These are phyloP conservation scores for Aurelia aurita DNA, from an alignment of 30 jellyfish, hydroid and myxozoan genomes.

Conservation along the genomic window DNA sequence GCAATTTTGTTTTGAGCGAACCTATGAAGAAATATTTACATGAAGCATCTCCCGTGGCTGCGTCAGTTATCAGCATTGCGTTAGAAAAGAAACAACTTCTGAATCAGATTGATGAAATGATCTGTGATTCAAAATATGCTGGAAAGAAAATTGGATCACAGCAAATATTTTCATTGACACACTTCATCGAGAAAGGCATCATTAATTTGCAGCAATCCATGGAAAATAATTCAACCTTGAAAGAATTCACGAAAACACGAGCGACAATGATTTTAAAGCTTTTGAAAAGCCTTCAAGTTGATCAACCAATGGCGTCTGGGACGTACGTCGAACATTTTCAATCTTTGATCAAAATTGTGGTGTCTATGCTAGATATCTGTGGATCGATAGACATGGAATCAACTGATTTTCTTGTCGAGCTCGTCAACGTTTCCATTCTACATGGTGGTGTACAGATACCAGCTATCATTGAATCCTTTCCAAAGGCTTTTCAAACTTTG, in stretches of 20 bases:
- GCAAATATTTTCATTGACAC: slow-evolving; percentile 31
- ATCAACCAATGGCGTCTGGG: slow-evolving; percentile 31
- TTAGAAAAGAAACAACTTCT: slow-evolving; percentile 45
- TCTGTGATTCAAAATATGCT: slow-evolving; percentile 26
- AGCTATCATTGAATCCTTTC: slow-evolving; percentile 35
- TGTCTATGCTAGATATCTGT: slow-evolving; percentile 46
- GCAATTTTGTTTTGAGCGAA: slow-evolving; percentile 22
- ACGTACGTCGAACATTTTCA: slow-evolving; percentile 51
- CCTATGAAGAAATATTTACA: slow-evolving; percentile 65
- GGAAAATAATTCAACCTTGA: slow-evolving; percentile 22
- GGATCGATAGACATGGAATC: slow-evolving; percentile 53
- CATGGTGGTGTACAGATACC: slow-evolving; percentile 57
- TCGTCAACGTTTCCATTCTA: slow-evolving; percentile 23
- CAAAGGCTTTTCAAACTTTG: slow-evolving; percentile 35
- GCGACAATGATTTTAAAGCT: slow-evolving; percentile 26
- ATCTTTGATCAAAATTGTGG: slow-evolving; percentile 37
- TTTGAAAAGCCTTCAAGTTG: slow-evolving; percentile 36
- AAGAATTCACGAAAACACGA: slow-evolving; percentile 40
- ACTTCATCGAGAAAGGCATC: slow-evolving; percentile 56
- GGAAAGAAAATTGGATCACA: slow-evolving; percentile 47
- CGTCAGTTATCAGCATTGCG: slow-evolving; percentile 61
- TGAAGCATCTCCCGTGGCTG: slow-evolving; percentile 78
- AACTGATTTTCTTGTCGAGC: slow-evolving; percentile 38
- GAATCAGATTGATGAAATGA: slow-evolving; percentile 51
- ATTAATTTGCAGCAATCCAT: slow-evolving; percentile 35